Evolutionary conservation across 2,888 invertebrate genomes (phyloP).

Genomic region (Ecdyonurus torrentis): DNA sequence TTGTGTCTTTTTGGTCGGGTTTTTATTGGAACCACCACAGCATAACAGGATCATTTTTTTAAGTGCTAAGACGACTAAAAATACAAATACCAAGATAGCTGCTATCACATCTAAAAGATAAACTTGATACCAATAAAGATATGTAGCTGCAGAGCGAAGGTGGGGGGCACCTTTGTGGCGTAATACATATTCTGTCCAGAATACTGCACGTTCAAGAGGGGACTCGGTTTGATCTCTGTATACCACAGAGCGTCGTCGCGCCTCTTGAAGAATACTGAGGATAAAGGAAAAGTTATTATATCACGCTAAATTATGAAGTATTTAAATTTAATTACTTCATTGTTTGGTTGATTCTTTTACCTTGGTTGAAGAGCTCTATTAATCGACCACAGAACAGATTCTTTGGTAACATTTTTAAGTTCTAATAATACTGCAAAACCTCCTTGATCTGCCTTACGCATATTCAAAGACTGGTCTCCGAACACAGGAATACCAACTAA

Average conservation of each 20-base stretch:
- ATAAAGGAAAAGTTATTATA: not conserved
- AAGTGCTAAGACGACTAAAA: not conserved
- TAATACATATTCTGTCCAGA: constrained; percentile 46
- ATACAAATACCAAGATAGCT: not conserved
- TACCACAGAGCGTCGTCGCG: constrained; percentile 23
- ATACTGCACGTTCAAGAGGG: constrained; percentile 40
- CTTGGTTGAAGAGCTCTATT: constrained; percentile 17
- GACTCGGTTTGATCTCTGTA: constrained; percentile 39
- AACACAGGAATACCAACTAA: constrained; percentile 32
- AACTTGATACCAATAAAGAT: constrained; percentile 30
- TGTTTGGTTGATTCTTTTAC: not conserved
- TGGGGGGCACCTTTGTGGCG: constrained; percentile 37
- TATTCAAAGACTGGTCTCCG: constrained; percentile 28
- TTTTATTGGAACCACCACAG: not conserved
- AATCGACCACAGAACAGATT: constrained; percentile 21
- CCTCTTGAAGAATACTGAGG: not conserved
- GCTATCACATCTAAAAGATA: constrained; percentile 23
- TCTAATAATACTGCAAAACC: constrained; percentile 26
- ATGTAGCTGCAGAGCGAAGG: constrained; percentile 32
- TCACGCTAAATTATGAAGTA: not conserved
- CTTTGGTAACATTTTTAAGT: constrained; percentile 18
- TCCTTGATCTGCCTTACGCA: constrained; percentile 23
- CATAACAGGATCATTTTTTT: not conserved
- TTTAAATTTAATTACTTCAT: not conserved
- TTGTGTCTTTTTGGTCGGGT: no score